Conservation (phyloP, 1,140 invertebrate species). For the Macrobrachium rosenbergii region DNA sequence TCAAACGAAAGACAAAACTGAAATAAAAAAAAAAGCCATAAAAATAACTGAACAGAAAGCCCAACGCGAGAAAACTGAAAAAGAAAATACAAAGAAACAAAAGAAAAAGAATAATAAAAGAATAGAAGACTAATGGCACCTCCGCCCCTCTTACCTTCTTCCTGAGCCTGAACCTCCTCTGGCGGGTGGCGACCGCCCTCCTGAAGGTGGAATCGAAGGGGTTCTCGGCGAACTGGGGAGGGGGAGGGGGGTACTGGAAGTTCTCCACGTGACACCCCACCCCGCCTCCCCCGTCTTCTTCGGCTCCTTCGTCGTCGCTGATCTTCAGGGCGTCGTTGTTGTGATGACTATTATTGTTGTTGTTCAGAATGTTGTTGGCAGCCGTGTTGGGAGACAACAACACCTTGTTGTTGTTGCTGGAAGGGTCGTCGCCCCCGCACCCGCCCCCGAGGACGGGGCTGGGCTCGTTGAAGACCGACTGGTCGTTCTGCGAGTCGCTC, state of each 20-base stretch:
- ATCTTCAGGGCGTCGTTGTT: neutral
- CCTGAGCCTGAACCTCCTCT: constrained; percentile 14
- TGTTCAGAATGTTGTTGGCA: too few species aligned
- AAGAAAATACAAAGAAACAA: neutral
- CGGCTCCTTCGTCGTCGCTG: constrained; percentile 14
- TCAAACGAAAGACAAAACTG: too few species aligned
- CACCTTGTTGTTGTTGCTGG: neutral
- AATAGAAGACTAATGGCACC: neutral
- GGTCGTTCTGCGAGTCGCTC: too few species aligned
- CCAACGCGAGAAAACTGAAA: too few species aligned
- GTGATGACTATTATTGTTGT: neutral
- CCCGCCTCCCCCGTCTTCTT: neutral
- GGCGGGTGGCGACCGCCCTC: neutral
- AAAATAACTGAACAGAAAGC: too few species aligned
- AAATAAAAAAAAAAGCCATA: too few species aligned
- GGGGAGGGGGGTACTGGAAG: constrained; percentile 38
- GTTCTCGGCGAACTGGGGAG: neutral
- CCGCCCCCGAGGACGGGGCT: neutral
- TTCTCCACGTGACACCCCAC: constrained; percentile 4
- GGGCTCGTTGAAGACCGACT: constrained; percentile 37
- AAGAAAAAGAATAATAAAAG: neutral
- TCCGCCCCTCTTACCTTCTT: constrained; percentile 34
- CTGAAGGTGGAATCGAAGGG: constrained; percentile 51
- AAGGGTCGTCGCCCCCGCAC: neutral
- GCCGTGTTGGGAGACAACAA: neutral